Conservation (phyloP, 2,888 invertebrate species). For the Metacarcinus magister region DNA sequence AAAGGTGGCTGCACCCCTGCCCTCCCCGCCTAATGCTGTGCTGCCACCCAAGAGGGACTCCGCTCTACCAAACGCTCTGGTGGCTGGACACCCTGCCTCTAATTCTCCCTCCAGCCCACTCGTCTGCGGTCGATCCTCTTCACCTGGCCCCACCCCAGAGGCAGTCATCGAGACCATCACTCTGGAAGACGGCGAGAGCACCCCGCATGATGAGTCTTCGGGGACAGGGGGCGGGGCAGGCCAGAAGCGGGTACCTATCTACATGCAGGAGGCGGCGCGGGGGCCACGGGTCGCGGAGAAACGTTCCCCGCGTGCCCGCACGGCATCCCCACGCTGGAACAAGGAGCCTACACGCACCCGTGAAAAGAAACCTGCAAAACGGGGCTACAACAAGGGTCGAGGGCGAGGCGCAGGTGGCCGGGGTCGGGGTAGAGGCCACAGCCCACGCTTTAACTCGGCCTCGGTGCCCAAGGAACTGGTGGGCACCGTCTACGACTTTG, state of each 20-base stretch:
- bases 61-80: background rate
- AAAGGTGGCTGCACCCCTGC: slow-evolving; percentile 46
- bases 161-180: slow-evolving; percentile 76
- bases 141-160: slow-evolving; percentile 49
- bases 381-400: slow-evolving; percentile 74
- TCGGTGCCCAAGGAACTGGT: slow-evolving; percentile 83
- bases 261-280: slow-evolving; percentile 78
- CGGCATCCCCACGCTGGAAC: slow-evolving; percentile 79
- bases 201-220: slow-evolving; percentile 67
- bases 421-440: slow-evolving; percentile 74
- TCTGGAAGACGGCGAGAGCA: slow-evolving; percentile 73
- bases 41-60: slow-evolving; percentile 55
- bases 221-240: background rate
- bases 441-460: slow-evolving; percentile 77
- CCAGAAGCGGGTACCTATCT: slow-evolving; percentile 81
- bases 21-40: slow-evolving; percentile 43
- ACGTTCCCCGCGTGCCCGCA: slow-evolving; percentile 78
- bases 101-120: slow-evolving; percentile 23
- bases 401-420: slow-evolving; percentile 73
- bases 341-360: slow-evolving; percentile 74
- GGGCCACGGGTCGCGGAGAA: slow-evolving; percentile 71
- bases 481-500: slow-evolving; percentile 93
- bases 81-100: background rate
- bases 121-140: background rate
- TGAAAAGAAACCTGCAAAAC: slow-evolving; percentile 69